These are phyloP conservation scores for Spodoptera picta DNA, from an alignment of 2,888 invertebrate genomes.

Conservation along the genomic window DNA sequence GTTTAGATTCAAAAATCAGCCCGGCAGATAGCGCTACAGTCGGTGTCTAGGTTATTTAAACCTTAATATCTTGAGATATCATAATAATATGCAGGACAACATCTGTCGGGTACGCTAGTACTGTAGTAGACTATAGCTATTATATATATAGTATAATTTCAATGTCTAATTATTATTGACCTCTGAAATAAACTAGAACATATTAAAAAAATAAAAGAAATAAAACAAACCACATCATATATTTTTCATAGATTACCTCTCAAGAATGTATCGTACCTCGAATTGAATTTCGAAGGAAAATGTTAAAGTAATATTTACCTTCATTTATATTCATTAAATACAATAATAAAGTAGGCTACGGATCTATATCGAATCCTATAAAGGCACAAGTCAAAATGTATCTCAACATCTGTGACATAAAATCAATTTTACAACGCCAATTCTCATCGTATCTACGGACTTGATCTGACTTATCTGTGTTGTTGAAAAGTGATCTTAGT, in stretches of 20 bases:
- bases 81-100: too few species aligned
- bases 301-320: slow-evolving; percentile 71
- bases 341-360: slow-evolving; percentile 71
- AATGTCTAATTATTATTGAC: too few species aligned
- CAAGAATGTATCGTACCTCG: slow-evolving; percentile 31
- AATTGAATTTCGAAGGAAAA: slow-evolving; percentile 66
- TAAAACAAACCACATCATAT: slow-evolving; percentile 14
- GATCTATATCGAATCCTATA: slow-evolving; percentile 60
- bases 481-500: slow-evolving; percentile 25
- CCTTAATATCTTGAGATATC: too few species aligned
- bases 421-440: slow-evolving; percentile 51
- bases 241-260: slow-evolving; percentile 49
- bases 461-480: slow-evolving; percentile 41
- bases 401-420: slow-evolving; percentile 52
- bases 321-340: slow-evolving; percentile 78
- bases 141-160: too few species aligned
- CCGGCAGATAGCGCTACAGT: too few species aligned
- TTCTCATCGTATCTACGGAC: slow-evolving; percentile 33
- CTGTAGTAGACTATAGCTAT: too few species aligned
- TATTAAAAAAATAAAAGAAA: background rate
- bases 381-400: slow-evolving; percentile 53
- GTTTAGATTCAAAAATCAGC: too few species aligned
- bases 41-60: too few species aligned
- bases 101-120: too few species aligned
- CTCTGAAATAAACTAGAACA: too few species aligned